Percentiles rank a stretch among this genome's conserved stretches.
Conservation (phyloP, 2,113 vertebrate species). For the Menidia beryllina region DNA sequence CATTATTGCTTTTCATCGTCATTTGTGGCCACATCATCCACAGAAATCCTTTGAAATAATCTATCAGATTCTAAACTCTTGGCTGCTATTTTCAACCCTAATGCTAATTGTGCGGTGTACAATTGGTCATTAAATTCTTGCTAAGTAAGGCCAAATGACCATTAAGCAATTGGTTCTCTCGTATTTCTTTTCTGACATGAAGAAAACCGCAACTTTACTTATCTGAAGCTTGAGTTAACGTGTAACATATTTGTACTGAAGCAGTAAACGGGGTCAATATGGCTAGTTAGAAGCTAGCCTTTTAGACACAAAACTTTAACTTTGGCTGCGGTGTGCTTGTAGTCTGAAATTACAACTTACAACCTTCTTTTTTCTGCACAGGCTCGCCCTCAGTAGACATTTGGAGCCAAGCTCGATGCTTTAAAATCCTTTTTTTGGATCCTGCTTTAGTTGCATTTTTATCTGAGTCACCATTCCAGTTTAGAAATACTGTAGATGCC, state of each 20-base stretch:
- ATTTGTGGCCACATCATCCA: not conserved
- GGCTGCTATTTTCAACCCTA: too few relatives aligned
- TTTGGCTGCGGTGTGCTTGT: constrained; percentile 3
- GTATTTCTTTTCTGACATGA: not conserved
- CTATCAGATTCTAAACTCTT: not conserved
- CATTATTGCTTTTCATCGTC: not conserved
- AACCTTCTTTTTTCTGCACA: constrained; percentile 4
- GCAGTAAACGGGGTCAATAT: constrained; percentile 1
- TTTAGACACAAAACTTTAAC: constrained; percentile 2
- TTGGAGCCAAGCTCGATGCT: not conserved
- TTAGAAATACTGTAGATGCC: constrained; percentile 10
- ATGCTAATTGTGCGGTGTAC: too few relatives aligned
- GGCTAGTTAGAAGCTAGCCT: too few relatives aligned
- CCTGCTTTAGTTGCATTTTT: not conserved
- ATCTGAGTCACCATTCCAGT: constrained; percentile 6
- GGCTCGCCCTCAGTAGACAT: constrained; percentile 6
- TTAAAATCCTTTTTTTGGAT: not conserved
- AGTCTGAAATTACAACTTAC: constrained; percentile 38
- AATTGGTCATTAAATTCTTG: too few relatives aligned
- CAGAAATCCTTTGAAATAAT: not conserved
- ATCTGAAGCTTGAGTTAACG: constrained; percentile 18
- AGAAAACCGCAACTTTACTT: not conserved
- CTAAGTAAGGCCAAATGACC: too few relatives aligned
- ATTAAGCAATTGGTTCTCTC: too few relatives aligned
- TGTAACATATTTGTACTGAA: constrained; percentile 8